phyloP scores from a whole-genome alignment of 1,140 invertebrate genomes.

The Papilio polyxenes region DNA sequence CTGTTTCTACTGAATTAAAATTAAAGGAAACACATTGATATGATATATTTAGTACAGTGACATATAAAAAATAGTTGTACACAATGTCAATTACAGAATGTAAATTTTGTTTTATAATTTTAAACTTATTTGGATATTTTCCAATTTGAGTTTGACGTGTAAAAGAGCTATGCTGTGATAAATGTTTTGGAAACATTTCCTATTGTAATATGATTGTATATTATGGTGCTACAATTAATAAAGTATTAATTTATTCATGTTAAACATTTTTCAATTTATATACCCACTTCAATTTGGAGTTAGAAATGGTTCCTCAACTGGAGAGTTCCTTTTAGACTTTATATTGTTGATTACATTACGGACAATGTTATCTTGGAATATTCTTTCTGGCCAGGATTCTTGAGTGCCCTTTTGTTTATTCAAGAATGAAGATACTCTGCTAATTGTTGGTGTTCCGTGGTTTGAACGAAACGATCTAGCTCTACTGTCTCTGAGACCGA shows the following conservation, averaged over 20 bases:
- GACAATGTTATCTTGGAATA: slow-evolving; percentile 67
- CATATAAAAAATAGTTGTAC: not conserved
- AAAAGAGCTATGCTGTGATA: slow-evolving; percentile 63
- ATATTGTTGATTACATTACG: slow-evolving; percentile 66
- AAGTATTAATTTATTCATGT: slow-evolving; percentile 42
- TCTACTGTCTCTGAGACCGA: slow-evolving; percentile 63
- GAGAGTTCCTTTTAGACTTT: slow-evolving; percentile 58
- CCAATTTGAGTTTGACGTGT: slow-evolving; percentile 33
- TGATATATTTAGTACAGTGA: slow-evolving; percentile 38
- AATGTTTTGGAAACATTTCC: slow-evolving; percentile 36
- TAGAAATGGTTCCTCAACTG: slow-evolving; percentile 65
- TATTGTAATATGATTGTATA: slow-evolving; percentile 28
- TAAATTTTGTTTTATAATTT: slow-evolving; percentile 7
- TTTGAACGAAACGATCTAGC: slow-evolving; percentile 67
- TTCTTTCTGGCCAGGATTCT: slow-evolving; percentile 70
- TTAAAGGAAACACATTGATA: slow-evolving; percentile 43
- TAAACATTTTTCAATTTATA: slow-evolving; percentile 16
- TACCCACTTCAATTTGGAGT: slow-evolving; percentile 60
- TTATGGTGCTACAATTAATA: slow-evolving; percentile 39
- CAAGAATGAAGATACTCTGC: slow-evolving; percentile 53
- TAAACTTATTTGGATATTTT: not conserved
- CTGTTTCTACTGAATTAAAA: slow-evolving; percentile 44
- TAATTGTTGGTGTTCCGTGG: slow-evolving; percentile 63
- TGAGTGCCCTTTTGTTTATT: slow-evolving; percentile 49
- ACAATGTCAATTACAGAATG: not conserved